Base-by-base conservation (phyloP, 2,888 invertebrate species). In the Matsumyia berberina region DNA sequence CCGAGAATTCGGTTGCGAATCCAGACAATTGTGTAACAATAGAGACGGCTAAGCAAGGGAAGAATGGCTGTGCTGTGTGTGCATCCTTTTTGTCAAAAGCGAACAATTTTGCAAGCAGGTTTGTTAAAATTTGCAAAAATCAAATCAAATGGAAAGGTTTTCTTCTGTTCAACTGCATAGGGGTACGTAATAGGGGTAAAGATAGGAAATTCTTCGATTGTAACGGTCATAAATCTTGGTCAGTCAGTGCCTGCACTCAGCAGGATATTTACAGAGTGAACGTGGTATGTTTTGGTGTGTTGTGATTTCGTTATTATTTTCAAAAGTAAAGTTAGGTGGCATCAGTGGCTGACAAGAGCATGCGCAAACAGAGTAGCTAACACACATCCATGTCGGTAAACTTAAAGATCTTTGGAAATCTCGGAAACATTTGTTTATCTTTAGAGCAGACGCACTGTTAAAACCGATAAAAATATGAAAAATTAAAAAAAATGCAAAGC, bases 171-270 rank as follows among this genome's bases (percentile, higher is more conserved):
- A n/a, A n/a, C n/a, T 77, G 57, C 64, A 44, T 49, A 66, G 29
- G 35, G 46, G 57, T 69, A 57, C 62, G 53, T 62, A 77, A 82
- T 81, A 57, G 58, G 51, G 77, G 57, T 76, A 57, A 35, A 15
- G 44, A 33, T 66, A 53, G n/a, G 62, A 60, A 53, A 17, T 12
- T 31, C 12, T 35, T 46, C 37, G 33, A 67, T 64, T 70, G 80
- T 74, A 64, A 85, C 58, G 70, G 70, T 67, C 58, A 80, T 85
- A 85, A 85, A 85, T 85, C 74, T 85, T 70, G 85, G 74, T 80
- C 80, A 76, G 70, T 70, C 85, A 80, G 58, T 80, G 85, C 80
- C 66, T 33, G 49, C 19, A 66, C 69, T 53, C 85, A 76, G 70
- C 80, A 60, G 70, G 85, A 44, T 51, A 12, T 11, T 44, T 35